phyloP scores from a whole-genome alignment of 1,140 invertebrate genomes.

The Trichoplusia ni region DNA sequence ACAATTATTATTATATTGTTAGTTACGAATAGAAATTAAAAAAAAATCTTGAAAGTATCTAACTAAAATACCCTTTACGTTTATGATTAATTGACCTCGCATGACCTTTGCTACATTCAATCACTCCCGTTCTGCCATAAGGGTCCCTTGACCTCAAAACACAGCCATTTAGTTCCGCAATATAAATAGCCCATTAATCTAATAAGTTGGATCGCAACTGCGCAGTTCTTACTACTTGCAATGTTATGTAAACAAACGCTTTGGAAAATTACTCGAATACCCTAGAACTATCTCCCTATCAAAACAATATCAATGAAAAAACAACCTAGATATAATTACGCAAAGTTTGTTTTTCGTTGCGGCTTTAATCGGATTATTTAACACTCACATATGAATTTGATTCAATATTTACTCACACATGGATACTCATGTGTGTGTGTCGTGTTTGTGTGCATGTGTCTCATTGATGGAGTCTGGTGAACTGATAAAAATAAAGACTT shows the following conservation, averaged over 20 bases:
- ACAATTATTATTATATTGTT: too few species aligned
- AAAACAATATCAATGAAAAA: not conserved
- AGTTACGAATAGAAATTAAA: too few species aligned
- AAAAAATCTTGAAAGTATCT: too few species aligned
- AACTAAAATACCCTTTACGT: too few species aligned
- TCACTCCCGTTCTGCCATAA: not conserved
- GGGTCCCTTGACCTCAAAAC: not conserved
- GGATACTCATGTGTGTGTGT: not conserved
- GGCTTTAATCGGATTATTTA: slow-evolving; percentile 3
- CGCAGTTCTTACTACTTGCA: slow-evolving; percentile 10
- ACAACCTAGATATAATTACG: not conserved
- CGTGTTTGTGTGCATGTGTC: not conserved
- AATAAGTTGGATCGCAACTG: slow-evolving; percentile 1
- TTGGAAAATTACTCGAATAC: slow-evolving; percentile 13
- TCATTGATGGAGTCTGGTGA: too few species aligned
- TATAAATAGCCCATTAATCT: not conserved
- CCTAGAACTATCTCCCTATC: slow-evolving; percentile 10
- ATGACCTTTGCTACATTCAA: not conserved
- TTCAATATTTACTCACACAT: slow-evolving; percentile 20
- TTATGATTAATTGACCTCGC: too few species aligned
- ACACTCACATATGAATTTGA: slow-evolving; percentile 10
- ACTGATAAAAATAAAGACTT: too few species aligned
- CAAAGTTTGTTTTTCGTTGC: not conserved
- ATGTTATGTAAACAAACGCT: slow-evolving; percentile 26
- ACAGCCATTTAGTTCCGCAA: too few species aligned